Evolutionary conservation across 1,140 invertebrate genomes (phyloP).

Genomic region (Sitodiplosis mosellana): DNA sequence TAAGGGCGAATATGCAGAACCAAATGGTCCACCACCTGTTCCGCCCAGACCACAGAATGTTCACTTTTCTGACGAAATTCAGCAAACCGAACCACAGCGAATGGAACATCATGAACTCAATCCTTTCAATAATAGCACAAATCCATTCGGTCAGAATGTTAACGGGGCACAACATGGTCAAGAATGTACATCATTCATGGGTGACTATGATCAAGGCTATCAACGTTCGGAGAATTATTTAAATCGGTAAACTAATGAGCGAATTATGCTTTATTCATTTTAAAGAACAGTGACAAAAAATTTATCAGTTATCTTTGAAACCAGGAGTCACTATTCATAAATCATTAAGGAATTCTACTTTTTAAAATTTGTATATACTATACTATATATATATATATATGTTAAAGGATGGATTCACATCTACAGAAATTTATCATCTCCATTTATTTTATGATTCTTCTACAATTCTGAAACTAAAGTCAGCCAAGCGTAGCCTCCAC

Average conservation of each 20-base stretch:
- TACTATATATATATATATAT: no score
- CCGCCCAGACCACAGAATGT: slow-evolving; percentile 36
- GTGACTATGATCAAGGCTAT: slow-evolving; percentile 21
- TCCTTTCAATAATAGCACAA: slow-evolving; percentile 7
- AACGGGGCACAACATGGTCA: slow-evolving; percentile 15
- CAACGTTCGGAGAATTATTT: slow-evolving; percentile 17
- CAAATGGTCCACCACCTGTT: slow-evolving; percentile 25
- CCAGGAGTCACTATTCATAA: no score
- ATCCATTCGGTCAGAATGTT: slow-evolving; percentile 11
- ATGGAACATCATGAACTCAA: slow-evolving; percentile 14
- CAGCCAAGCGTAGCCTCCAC: slow-evolving; percentile 37
- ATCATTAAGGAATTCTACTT: no score
- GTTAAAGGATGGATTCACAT: no score
- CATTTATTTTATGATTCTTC: no score
- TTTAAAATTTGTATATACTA: no score
- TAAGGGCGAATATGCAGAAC: slow-evolving; percentile 18
- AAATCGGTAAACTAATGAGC: slow-evolving; percentile 1
- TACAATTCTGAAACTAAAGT: slow-evolving; percentile 24
- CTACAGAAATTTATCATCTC: no score
- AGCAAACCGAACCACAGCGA: slow-evolving; percentile 6
- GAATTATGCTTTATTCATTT: no score
- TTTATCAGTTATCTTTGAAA: no score
- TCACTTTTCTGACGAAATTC: slow-evolving; percentile 29
- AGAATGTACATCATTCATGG: slow-evolving; percentile 18
- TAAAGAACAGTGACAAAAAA: no score